phyloP scores from a whole-genome alignment of 1,140 invertebrate genomes.

The Bombus soroeensis region DNA sequence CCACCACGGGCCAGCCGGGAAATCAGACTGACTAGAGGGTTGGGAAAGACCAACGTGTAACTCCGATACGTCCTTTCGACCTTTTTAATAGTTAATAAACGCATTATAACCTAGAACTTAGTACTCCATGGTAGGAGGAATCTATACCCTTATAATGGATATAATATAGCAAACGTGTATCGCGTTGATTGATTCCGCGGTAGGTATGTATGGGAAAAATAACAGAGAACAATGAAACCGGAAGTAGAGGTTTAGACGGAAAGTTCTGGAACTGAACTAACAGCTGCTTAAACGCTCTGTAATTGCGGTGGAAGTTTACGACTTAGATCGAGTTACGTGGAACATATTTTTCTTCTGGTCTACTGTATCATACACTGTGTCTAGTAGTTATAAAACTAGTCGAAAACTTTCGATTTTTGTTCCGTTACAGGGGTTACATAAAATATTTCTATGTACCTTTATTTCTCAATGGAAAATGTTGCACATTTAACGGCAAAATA shows the following conservation, averaged over 20 bases:
- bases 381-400: not conserved
- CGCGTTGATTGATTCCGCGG: not conserved
- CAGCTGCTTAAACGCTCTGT: not conserved
- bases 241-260: conserved; percentile 11
- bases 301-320: not conserved
- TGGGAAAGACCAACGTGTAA: not conserved
- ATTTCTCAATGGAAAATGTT: too few species aligned
- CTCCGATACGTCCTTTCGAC: conserved; percentile 49
- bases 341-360: not conserved
- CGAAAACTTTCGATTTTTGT: too few species aligned
- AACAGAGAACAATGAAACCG: not conserved
- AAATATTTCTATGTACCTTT: too few species aligned
- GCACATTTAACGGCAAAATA: too few species aligned
- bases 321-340: not conserved
- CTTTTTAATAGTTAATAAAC: conserved; percentile 68
- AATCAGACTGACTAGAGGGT: conserved; percentile 49
- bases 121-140: not conserved
- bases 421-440: too few species aligned
- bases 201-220: not conserved
- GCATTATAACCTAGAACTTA: not conserved
- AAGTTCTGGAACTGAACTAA: conserved; percentile 3
- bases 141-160: conserved; percentile 18
- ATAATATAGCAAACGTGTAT: not conserved
- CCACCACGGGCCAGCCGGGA: conserved; percentile 64
- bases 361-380: not conserved